These are phyloP conservation scores for Dryobates pubescens DNA, from an alignment of 2,797 vertebrate genomes.

Conservation along the genomic window DNA sequence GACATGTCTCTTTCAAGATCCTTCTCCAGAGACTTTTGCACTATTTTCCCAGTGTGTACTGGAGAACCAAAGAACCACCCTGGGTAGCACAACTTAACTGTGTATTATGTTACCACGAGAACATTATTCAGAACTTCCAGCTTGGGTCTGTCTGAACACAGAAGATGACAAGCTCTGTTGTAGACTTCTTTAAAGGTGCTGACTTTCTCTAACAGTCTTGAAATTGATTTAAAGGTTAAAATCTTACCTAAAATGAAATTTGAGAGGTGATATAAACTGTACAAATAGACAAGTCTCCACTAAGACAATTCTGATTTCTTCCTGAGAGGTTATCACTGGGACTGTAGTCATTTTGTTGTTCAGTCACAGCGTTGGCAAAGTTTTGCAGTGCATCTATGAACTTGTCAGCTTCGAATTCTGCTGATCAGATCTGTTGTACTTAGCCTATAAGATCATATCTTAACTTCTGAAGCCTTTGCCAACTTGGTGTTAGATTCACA, in stretches of 20 bases:
- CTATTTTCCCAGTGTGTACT: not conserved
- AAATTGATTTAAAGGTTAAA: not conserved
- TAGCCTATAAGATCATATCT: constrained; percentile 2
- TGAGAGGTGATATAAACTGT: not conserved
- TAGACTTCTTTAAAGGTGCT: not conserved
- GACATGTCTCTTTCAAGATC: not conserved
- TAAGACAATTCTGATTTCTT: not conserved
- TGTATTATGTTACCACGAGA: not conserved
- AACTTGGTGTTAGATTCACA: not conserved
- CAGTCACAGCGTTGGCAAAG: not conserved
- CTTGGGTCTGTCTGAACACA: not conserved
- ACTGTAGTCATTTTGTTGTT: not conserved
- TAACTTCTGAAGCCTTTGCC: constrained; percentile 5
- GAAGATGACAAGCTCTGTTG: not conserved
- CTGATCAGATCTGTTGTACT: not conserved
- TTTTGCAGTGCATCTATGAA: not conserved
- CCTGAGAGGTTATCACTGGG: not conserved
- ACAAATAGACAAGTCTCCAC: not conserved
- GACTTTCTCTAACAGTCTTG: not conserved
- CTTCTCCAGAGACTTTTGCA: not conserved
- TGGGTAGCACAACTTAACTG: not conserved
- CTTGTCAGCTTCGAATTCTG: not conserved
- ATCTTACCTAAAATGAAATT: not conserved
- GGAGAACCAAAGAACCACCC: not conserved
- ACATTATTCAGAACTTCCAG: not conserved